Evolutionary conservation across 2,797 vertebrate species (phyloP).

Genomic region (Anableps anableps): DNA sequence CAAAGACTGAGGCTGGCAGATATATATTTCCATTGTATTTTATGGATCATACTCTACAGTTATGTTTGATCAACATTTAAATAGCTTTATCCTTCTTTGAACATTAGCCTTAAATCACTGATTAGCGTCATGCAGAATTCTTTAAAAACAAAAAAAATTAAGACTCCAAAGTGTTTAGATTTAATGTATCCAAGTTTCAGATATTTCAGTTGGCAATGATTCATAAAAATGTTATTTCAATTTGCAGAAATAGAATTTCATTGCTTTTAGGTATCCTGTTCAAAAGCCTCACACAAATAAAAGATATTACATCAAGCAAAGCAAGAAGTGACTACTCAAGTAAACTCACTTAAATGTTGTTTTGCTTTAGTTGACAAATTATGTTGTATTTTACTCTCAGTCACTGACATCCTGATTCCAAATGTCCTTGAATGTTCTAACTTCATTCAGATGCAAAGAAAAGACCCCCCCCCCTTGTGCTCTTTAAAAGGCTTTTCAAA

Average conservation of each 20-base stretch:
- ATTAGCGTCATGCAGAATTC: conserved; percentile 61
- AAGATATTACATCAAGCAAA: conserved; percentile 52
- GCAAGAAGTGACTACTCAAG: conserved; percentile 35
- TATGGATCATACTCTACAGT: conserved; percentile 50
- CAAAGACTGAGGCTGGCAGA: conserved; percentile 55
- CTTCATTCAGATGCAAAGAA: conserved; percentile 27
- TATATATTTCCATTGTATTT: conserved; percentile 63
- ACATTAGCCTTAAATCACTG: conserved; percentile 61
- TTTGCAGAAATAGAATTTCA: conserved; percentile 40
- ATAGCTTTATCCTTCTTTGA: conserved; percentile 58
- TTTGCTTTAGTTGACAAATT: conserved; percentile 47
- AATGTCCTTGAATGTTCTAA: neutral
- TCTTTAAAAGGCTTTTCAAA: conserved; percentile 32
- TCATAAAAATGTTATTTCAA: conserved; percentile 53
- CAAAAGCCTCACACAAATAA: conserved; percentile 44
- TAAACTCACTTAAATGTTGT: conserved; percentile 40
- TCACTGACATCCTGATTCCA: conserved; percentile 46
- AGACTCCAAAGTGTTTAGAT: conserved; percentile 52
- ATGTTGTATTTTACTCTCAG: conserved; percentile 52
- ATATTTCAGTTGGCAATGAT: conserved; percentile 53
- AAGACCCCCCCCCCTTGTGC: conserved; percentile 1
- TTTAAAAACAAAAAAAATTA: conserved; percentile 41
- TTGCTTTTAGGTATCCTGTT: conserved; percentile 46
- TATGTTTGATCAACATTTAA: conserved; percentile 77
- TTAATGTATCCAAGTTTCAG: conserved; percentile 55